A percentile compares a stretch with the other conserved stretches of the same genome.
Conservation (phyloP, 2,888 invertebrate species). For the Doris montereyensis region DNA sequence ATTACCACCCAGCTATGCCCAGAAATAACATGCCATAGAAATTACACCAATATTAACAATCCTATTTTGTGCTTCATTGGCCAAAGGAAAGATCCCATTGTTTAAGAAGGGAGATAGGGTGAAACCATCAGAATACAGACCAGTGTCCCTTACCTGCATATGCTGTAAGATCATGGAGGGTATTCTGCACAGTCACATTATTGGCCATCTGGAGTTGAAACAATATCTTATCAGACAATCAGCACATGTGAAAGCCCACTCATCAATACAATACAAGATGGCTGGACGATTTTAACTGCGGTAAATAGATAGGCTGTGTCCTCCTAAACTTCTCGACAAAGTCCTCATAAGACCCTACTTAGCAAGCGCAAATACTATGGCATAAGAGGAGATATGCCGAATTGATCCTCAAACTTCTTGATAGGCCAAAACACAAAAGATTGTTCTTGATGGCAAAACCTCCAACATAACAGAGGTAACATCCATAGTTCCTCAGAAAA, state of each 20-base stretch:
- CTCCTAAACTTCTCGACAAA: slow-evolving; percentile 10
- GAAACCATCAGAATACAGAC: neutral
- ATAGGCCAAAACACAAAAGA: too few species aligned
- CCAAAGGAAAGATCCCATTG: slow-evolving; percentile 6
- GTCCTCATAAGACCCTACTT: slow-evolving; percentile 25
- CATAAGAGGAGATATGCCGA: neutral
- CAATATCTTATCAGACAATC: too few species aligned
- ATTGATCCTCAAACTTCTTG: too few species aligned
- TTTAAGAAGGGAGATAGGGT: slow-evolving; percentile 25
- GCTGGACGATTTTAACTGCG: too few species aligned
- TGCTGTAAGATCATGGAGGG: too few species aligned
- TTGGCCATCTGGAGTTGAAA: too few species aligned
- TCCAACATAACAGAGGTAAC: neutral
- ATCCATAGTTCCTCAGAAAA: neutral
- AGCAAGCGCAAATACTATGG: slow-evolving; percentile 23
- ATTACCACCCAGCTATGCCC: neutral
- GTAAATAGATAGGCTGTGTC: too few species aligned
- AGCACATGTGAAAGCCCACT: too few species aligned
- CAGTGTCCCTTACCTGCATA: slow-evolving; percentile 26
- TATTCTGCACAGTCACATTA: too few species aligned
- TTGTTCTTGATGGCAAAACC: too few species aligned
- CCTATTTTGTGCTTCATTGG: neutral
- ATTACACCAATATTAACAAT: neutral
- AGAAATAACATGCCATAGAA: neutral
- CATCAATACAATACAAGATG: too few species aligned